phyloP scores from a whole-genome alignment of 2,797 vertebrate genomes.

The Xenops minutus region DNA sequence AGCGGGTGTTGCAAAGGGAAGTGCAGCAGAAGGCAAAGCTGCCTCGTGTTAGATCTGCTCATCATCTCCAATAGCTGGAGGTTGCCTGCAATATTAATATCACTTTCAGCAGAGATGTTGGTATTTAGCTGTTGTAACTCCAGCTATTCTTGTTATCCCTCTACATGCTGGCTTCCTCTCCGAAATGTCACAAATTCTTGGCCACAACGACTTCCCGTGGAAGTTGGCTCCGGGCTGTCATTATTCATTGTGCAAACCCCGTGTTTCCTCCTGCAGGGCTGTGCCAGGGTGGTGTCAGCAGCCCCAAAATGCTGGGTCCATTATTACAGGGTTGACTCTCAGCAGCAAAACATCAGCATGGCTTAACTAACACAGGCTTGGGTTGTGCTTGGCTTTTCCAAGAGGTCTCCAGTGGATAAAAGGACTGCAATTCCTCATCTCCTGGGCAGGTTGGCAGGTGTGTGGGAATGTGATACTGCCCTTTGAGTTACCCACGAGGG shows the following conservation, averaged over 20 bases:
- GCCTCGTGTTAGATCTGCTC: background rate
- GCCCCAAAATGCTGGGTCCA: background rate
- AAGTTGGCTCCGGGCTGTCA: background rate
- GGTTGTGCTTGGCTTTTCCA: background rate
- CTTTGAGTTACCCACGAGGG: background rate
- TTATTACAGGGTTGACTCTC: background rate
- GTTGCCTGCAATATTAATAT: background rate
- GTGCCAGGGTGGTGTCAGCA: background rate
- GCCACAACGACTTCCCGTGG: background rate
- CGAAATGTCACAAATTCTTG: conserved; percentile 38
- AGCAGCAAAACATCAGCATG: background rate
- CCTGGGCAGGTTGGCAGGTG: background rate
- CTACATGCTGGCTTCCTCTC: conserved; percentile 4
- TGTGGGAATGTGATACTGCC: background rate
- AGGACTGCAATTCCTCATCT: background rate
- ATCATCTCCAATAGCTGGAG: background rate
- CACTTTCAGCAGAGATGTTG: background rate
- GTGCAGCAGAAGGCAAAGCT: background rate
- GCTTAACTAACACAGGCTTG: background rate
- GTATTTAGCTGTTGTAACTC: conserved; percentile 22
- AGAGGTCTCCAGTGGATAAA: background rate
- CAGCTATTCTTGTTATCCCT: background rate
- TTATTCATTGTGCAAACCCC: background rate
- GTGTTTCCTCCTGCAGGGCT: background rate
- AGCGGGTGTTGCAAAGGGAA: background rate